Conservation (phyloP, 1,140 invertebrate species). For the Hermatobates lingyangjiaoensis region DNA sequence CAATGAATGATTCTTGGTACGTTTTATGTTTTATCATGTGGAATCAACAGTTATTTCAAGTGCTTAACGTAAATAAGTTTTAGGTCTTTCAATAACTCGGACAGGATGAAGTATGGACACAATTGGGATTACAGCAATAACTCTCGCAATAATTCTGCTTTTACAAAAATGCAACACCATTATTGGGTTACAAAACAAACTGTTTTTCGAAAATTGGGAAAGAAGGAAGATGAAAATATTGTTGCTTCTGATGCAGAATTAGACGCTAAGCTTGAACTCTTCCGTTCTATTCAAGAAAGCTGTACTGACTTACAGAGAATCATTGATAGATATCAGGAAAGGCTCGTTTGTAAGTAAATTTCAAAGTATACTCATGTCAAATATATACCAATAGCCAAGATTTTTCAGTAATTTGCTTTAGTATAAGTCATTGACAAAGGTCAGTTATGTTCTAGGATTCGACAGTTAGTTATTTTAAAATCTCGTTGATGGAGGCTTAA, state of each 20-base stretch:
- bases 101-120: background rate
- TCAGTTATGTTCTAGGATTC: too few relatives aligned
- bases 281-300: conserved; percentile 84
- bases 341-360: conserved; percentile 51
- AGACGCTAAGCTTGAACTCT: conserved; percentile 92
- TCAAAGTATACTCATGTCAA: background rate
- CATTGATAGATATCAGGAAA: conserved; percentile 86
- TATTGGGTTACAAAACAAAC: conserved; percentile 98
- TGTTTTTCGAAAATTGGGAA: conserved; percentile 80
- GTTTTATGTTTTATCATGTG: too few relatives aligned
- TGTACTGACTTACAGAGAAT: conserved; percentile 73
- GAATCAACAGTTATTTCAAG: too few relatives aligned
- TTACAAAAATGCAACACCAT: conserved; percentile 79
- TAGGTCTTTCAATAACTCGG: background rate
- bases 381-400: too few relatives aligned
- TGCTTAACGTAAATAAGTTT: too few relatives aligned
- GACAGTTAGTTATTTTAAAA: too few relatives aligned
- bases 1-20: too few relatives aligned
- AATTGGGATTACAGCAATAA: background rate
- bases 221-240: conserved; percentile 95
- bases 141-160: conserved; percentile 25
- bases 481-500: too few relatives aligned
- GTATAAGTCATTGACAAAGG: too few relatives aligned
- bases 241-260: conserved; percentile 88
- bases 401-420: too few relatives aligned